A percentile compares a stretch with the other conserved stretches of the same genome.
These are phyloP conservation scores for Listrodromus nycthemerus DNA, from an alignment of 2,888 invertebrate species.

Conservation along the genomic window DNA sequence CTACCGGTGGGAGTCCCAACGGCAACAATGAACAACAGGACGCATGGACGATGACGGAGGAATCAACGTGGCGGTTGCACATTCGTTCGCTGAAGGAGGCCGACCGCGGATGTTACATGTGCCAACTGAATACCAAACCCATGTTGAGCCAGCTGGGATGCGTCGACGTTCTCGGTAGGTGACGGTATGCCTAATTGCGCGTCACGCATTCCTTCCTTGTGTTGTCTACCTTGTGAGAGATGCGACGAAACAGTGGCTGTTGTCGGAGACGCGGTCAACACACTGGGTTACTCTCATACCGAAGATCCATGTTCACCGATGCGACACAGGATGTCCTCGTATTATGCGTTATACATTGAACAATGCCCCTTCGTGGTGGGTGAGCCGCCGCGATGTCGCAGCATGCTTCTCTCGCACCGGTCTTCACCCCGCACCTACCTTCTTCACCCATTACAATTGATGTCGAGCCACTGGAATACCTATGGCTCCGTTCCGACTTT, in stretches of 20 bases:
- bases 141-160: constrained; percentile 93
- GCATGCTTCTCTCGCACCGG: constrained; percentile 33
- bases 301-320: neutral
- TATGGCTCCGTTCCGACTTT: constrained; percentile 27
- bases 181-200: constrained; percentile 83
- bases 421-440: constrained; percentile 34
- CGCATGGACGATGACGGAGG: constrained; percentile 86
- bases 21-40: constrained; percentile 55
- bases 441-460: constrained; percentile 53
- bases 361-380: constrained; percentile 6
- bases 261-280: constrained; percentile 24
- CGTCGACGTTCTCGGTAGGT: constrained; percentile 89
- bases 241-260: constrained; percentile 32
- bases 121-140: constrained; percentile 91
- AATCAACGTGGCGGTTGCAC: constrained; percentile 90
- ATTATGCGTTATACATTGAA: constrained; percentile 8
- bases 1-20: constrained; percentile 50
- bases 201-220: constrained; percentile 73
- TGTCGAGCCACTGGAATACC: constrained; percentile 40
- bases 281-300: neutral
- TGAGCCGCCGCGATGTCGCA: constrained; percentile 50
- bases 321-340: constrained; percentile 7
- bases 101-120: constrained; percentile 93
- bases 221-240: constrained; percentile 60
- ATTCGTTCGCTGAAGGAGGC: constrained; percentile 90